Evolutionary conservation across 2,113 vertebrate genomes (phyloP).

Genomic region (Gymnarchus niloticus): DNA sequence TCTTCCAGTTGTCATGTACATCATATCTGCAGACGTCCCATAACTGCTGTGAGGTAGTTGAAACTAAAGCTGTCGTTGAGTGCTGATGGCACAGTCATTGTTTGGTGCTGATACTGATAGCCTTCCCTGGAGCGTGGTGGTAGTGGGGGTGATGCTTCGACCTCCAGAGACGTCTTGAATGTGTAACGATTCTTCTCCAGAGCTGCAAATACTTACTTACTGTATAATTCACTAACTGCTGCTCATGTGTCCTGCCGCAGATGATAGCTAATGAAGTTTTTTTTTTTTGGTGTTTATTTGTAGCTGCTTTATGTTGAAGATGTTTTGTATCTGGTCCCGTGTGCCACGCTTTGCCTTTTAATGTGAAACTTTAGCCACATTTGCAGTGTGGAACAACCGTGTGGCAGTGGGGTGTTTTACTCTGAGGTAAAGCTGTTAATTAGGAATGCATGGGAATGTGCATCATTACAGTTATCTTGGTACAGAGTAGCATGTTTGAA

Average conservation of each 20-base stretch:
- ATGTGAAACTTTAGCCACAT: not conserved
- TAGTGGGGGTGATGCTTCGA: too few species aligned
- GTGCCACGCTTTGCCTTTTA: not conserved
- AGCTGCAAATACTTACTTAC: too few species aligned
- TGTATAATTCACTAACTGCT: too few species aligned
- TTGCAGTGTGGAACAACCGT: not conserved
- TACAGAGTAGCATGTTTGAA: slow-evolving; percentile 1
- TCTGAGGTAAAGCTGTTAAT: not conserved
- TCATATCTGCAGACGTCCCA: not conserved
- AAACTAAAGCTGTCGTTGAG: not conserved
- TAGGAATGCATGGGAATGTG: not conserved
- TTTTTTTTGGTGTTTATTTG: not conserved
- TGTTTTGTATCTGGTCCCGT: not conserved
- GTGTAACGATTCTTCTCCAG: too few species aligned
- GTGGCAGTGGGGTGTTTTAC: not conserved
- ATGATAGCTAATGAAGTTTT: not conserved
- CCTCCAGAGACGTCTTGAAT: too few species aligned
- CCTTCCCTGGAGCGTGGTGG: too few species aligned
- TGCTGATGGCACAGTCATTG: not conserved
- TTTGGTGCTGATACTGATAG: not conserved
- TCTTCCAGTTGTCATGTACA: not conserved
- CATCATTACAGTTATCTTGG: not conserved
- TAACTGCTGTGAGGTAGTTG: not conserved
- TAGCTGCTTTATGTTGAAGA: not conserved
- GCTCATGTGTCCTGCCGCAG: too few species aligned